A percentile compares a stretch with the other conserved stretches of the same genome.
Conservation (phyloP, 2,797 vertebrate species). For the Jordanella pulchra region DNA sequence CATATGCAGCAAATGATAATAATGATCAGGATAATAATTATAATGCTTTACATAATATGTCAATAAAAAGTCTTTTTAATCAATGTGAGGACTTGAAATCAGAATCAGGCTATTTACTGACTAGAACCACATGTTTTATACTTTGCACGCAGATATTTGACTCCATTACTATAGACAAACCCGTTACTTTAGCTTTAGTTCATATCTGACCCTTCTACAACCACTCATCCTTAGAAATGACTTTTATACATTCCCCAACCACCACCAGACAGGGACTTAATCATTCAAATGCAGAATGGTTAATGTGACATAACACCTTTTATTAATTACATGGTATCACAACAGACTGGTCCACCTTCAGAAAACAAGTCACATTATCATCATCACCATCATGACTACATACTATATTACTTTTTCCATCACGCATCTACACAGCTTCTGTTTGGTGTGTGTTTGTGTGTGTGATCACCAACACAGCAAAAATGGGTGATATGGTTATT, state of each 20-base stretch:
- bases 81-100: not conserved
- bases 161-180: not conserved
- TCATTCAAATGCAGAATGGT: slow-evolving; percentile 37
- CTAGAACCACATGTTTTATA: not conserved
- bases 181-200: too few relatives aligned
- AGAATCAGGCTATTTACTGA: not conserved
- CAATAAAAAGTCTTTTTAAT: not conserved
- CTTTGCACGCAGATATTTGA: not conserved
- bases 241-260: too few relatives aligned
- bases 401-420: slow-evolving; percentile 41
- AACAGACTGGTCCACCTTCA: slow-evolving; percentile 88
- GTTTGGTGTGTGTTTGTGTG: slow-evolving; percentile 30
- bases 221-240: too few relatives aligned
- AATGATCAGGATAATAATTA: too few relatives aligned
- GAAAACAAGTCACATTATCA: slow-evolving; percentile 64
- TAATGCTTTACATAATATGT: too few relatives aligned
- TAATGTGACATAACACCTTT: slow-evolving; percentile 86
- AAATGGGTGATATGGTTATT: slow-evolving; percentile 30
- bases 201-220: not conserved
- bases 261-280: too few relatives aligned
- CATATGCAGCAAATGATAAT: too few relatives aligned
- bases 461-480: slow-evolving; percentile 32
- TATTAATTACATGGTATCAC: slow-evolving; percentile 95
- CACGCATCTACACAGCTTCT: slow-evolving; percentile 29
- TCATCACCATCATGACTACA: slow-evolving; percentile 53